Evolutionary conservation across 64 coral and sea anemone genomes (phyloP).

Genomic region (Porites lutea): DNA sequence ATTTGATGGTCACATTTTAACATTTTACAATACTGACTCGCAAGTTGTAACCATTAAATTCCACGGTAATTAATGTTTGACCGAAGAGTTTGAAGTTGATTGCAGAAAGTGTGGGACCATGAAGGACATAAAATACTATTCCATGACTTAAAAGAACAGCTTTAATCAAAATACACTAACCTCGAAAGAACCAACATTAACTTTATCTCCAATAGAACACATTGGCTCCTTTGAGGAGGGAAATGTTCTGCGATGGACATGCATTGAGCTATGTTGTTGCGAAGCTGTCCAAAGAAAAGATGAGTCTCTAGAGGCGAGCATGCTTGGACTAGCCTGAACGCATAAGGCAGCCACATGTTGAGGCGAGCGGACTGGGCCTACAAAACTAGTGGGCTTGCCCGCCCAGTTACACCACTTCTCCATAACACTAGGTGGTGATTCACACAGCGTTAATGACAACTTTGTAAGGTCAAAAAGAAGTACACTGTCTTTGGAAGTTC

Average conservation of each 20-base stretch:
- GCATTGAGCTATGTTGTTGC: constrained; percentile 28
- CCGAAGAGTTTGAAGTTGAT: too few relatives aligned
- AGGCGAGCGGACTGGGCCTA: constrained; percentile 16
- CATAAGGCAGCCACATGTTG: background rate
- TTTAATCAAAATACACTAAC: too few relatives aligned
- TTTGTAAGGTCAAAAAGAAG: background rate
- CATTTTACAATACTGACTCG: too few relatives aligned
- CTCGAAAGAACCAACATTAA: constrained; percentile 1
- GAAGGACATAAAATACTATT: too few relatives aligned
- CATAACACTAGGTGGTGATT: background rate
- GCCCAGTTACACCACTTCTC: constrained; percentile 41
- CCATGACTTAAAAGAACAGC: too few relatives aligned
- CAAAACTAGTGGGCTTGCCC: background rate
- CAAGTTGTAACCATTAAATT: too few relatives aligned
- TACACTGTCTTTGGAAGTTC: constrained; percentile 32
- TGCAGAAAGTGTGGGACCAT: too few relatives aligned
- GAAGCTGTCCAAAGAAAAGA: constrained; percentile 31
- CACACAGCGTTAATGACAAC: background rate
- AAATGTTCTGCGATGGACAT: constrained; percentile 10
- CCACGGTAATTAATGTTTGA: too few relatives aligned
- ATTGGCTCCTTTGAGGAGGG: constrained; percentile 3
- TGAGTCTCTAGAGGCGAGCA: constrained; percentile 35
- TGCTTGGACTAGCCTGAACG: background rate
- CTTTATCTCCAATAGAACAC: constrained; percentile 8
- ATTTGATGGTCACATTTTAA: too few relatives aligned